phyloP scores from a whole-genome alignment of 2,888 invertebrate species.

The Tetranychus piercei region DNA sequence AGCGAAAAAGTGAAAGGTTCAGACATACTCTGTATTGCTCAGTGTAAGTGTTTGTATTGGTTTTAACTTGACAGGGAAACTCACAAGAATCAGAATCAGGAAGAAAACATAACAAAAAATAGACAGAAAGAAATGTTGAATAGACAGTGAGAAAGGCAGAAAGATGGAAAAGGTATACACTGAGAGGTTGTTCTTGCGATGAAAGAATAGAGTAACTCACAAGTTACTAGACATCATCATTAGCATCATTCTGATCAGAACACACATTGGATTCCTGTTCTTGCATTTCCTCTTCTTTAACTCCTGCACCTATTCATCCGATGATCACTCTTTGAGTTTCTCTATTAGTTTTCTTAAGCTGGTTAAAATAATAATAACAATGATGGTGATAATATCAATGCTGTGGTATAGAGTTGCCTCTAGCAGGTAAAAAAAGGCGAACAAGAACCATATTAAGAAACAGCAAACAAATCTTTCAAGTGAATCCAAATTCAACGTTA shows the following conservation, averaged over 20 bases:
- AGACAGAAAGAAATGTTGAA: not conserved
- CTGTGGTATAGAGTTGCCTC: too few species aligned
- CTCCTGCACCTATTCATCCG: too few species aligned
- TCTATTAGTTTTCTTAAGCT: too few species aligned
- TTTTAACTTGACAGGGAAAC: not conserved
- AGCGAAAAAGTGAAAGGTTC: not conserved
- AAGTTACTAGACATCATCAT: not conserved
- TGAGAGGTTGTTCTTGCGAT: not conserved
- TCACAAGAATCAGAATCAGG: not conserved
- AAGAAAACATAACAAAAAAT: not conserved
- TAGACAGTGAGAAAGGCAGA: not conserved
- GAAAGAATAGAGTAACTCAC: not conserved
- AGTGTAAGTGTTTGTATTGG: not conserved
- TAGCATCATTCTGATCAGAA: not conserved
- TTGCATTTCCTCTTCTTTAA: too few species aligned
- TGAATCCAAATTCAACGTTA: not conserved
- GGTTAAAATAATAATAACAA: too few species aligned
- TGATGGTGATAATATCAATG: too few species aligned
- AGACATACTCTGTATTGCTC: not conserved
- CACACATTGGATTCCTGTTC: too few species aligned
- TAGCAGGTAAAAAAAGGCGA: too few species aligned
- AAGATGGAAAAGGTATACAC: not conserved
- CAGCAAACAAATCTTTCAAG: too few species aligned
- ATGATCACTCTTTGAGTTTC: too few species aligned
- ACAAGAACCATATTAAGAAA: too few species aligned